Percentiles rank a stretch among this genome's conserved stretches.
These are phyloP conservation scores for Shinisaurus crocodilurus DNA, from an alignment of 2,113 vertebrate species.

Conservation along the genomic window DNA sequence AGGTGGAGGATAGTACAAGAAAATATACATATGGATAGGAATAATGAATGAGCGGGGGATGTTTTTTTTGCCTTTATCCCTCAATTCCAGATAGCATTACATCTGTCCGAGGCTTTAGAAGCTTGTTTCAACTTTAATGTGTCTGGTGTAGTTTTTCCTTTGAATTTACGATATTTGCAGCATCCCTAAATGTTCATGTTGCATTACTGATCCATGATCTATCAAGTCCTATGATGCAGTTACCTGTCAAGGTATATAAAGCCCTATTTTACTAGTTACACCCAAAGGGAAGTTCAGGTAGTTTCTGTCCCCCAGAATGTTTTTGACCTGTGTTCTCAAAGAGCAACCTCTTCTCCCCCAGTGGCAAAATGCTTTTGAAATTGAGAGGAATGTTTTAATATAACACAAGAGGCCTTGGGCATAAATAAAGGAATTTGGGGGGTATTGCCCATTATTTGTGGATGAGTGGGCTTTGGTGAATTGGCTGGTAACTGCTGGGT, in stretches of 20 bases:
- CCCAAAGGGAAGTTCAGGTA: neutral
- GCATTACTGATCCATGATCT: neutral
- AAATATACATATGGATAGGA: neutral
- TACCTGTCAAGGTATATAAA: neutral
- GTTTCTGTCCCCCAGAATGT: neutral
- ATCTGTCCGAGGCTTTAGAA: neutral
- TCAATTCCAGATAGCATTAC: neutral
- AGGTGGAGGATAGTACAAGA: neutral
- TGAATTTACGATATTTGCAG: neutral
- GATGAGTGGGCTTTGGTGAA: neutral
- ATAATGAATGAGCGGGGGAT: neutral
- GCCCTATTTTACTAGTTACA: neutral
- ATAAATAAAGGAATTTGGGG: neutral
- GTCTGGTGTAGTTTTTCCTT: neutral
- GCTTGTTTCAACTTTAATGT: neutral
- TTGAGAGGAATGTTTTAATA: neutral
- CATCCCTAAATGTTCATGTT: neutral
- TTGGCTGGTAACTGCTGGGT: neutral
- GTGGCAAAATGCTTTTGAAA: neutral
- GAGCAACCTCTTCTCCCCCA: neutral
- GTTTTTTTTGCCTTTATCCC: no score
- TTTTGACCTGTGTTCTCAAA: neutral
- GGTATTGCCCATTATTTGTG: neutral
- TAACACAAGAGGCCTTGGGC: neutral
- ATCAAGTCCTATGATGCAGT: neutral